A percentile compares a stretch with the other conserved stretches of the same genome.
These are phyloP conservation scores for Bradysia coprophila DNA, from an alignment of 1,140 invertebrate genomes.

Conservation along the genomic window DNA sequence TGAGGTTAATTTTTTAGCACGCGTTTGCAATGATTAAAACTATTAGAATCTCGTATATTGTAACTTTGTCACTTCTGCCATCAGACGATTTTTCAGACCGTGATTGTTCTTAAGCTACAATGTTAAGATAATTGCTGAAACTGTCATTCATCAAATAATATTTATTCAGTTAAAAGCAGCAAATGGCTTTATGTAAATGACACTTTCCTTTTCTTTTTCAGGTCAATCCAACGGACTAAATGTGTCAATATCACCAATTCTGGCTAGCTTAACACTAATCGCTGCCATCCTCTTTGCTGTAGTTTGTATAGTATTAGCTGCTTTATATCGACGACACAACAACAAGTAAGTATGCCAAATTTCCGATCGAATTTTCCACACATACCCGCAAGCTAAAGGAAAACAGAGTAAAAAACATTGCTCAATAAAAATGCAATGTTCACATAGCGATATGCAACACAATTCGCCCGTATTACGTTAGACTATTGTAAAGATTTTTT, in stretches of 20 bases:
- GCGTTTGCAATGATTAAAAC: no score
- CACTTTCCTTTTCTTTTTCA: slow-evolving; percentile 10
- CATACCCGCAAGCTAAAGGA: no score
- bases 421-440: not conserved
- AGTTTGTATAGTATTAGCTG: slow-evolving; percentile 48
- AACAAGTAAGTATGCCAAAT: slow-evolving; percentile 13
- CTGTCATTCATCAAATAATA: no score
- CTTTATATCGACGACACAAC: slow-evolving; percentile 40
- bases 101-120: no score
- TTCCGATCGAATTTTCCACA: no score
- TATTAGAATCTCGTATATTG: no score
- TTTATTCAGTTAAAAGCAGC: not conserved
- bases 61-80: no score
- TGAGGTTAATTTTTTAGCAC: no score
- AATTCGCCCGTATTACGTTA: no score
- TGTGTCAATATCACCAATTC: slow-evolving; percentile 46
- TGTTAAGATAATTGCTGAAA: no score
- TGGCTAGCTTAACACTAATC: slow-evolving; percentile 47
- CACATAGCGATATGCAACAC: no score
- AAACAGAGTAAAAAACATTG: not conserved
- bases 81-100: no score
- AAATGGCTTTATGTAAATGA: not conserved
- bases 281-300: slow-evolving; percentile 46
- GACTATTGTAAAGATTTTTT: not conserved
- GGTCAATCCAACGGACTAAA: slow-evolving; percentile 24